Percentiles rank a stretch among this genome's conserved stretches.
These are phyloP conservation scores for Ceratoteleas bidentatus DNA, from an alignment of 1,140 invertebrate species.

Conservation along the genomic window DNA sequence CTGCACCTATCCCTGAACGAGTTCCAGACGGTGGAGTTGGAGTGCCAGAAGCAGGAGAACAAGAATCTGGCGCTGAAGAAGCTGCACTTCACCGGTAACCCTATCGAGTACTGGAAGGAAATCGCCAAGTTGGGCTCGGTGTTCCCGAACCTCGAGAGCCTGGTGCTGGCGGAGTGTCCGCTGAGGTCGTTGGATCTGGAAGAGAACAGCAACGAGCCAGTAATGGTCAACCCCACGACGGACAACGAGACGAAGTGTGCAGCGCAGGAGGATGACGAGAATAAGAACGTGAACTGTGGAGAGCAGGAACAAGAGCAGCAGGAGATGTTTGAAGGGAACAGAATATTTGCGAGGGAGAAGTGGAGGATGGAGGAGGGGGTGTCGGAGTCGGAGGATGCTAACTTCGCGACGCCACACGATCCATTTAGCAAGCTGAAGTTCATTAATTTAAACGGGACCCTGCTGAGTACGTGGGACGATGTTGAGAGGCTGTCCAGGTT, in stretches of 20 bases:
- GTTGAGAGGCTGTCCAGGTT: constrained; percentile 91
- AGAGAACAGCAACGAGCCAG: constrained; percentile 67
- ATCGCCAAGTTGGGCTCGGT: constrained; percentile 90
- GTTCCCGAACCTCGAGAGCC: constrained; percentile 91
- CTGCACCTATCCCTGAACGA: constrained; percentile 94
- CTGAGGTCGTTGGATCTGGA: constrained; percentile 84
- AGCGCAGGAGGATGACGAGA: constrained; percentile 54
- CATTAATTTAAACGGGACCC: constrained; percentile 92
- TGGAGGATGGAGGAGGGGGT: constrained; percentile 78
- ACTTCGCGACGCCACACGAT: constrained; percentile 81
- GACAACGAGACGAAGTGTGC: constrained; percentile 59
- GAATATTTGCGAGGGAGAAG: constrained; percentile 42
- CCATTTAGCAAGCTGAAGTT: constrained; percentile 87
- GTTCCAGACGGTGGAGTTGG: constrained; percentile 87
- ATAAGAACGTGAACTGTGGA: constrained; percentile 51
- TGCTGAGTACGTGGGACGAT: constrained; percentile 92
- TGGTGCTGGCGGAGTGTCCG: constrained; percentile 93
- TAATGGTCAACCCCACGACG: constrained; percentile 21
- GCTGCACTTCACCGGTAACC: constrained; percentile 92
- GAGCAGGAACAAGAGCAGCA: constrained; percentile 46
- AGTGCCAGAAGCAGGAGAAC: constrained; percentile 76
- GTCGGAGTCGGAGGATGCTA: constrained; percentile 76
- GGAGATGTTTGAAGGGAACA: constrained; percentile 46
- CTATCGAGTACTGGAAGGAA: constrained; percentile 89
- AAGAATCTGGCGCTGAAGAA: constrained; percentile 86